A percentile compares a stretch with the other conserved stretches of the same genome.
phyloP scores from a whole-genome alignment of 2,888 invertebrate species.

The Luperina testacea region DNA sequence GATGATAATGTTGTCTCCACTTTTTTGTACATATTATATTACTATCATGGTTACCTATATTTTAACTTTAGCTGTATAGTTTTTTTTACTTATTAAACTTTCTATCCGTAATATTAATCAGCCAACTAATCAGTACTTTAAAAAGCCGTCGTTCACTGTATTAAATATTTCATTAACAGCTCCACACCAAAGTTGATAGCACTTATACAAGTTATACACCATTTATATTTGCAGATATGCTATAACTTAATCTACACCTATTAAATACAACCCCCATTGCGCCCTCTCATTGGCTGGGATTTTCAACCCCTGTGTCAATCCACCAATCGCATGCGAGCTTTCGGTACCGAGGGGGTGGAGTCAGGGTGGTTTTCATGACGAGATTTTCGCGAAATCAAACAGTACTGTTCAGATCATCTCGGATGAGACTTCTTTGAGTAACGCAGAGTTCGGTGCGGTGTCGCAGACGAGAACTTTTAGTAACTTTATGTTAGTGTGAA shows the following conservation, averaged over 20 bases:
- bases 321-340: slow-evolving; percentile 79
- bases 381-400: slow-evolving; percentile 82
- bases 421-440: slow-evolving; percentile 68
- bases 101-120: slow-evolving; percentile 32
- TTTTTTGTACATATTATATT: background rate
- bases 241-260: slow-evolving; percentile 89
- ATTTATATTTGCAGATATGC: slow-evolving; percentile 83
- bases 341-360: slow-evolving; percentile 85
- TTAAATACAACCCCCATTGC: slow-evolving; percentile 81
- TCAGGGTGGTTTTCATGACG: slow-evolving; percentile 83
- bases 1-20: too few species aligned
- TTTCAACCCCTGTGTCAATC: slow-evolving; percentile 82
- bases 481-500: slow-evolving; percentile 65
- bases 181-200: slow-evolving; percentile 77
- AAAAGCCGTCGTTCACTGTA: slow-evolving; percentile 60
- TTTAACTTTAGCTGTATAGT: background rate
- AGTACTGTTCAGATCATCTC: slow-evolving; percentile 79
- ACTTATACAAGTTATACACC: slow-evolving; percentile 86
- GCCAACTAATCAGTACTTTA: slow-evolving; percentile 46
- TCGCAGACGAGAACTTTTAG: slow-evolving; percentile 69
- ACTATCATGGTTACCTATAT: background rate
- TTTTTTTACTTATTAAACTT: background rate
- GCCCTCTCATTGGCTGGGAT: slow-evolving; percentile 79
- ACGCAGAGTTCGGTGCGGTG: slow-evolving; percentile 63
- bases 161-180: slow-evolving; percentile 81